Evolutionary conservation across 2,888 invertebrate species (phyloP), one percentile per base, ranked within the genome.

Genomic region (Ichneumoninae sp.): DNA sequence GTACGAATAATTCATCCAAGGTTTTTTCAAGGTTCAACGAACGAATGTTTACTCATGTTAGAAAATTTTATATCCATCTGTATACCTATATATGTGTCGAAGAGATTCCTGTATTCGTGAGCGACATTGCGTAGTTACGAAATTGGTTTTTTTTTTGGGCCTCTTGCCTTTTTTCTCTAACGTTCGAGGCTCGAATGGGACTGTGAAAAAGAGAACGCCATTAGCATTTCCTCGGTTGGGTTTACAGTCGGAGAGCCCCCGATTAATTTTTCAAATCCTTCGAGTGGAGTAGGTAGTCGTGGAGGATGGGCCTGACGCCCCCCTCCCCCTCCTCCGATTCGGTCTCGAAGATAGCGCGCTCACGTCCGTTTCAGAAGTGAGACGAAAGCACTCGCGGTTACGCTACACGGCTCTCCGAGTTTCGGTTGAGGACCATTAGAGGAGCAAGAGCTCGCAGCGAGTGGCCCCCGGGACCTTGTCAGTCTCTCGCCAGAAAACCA

Each of bases 401-500:
- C 76, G 22, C 26, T 33, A 30, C 30, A 62, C 54, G 52, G 65
- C 54, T 22, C 52, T 62, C 69, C 44, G 40, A 40, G 60, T 52
- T 40, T 74, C 72, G 60, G 77, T 75, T 76, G 75, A 70, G 82
- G 62, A 71, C 82, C 68, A 72, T 50, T 80, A 52, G 40, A 75
- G 57, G 79, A 62, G 62, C 62, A 13, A 33, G 62, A 62, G 30
- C 62, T 62, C 30, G 75, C 87, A 87, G 88, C 86, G 88, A 82
- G 85, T 84, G 83, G 81, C 83, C 85, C 83, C 70, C 85, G 81
- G 86, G 84, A 84, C 84, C 88, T 88, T 86, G 87, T 88, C 86
- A 84, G 86, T 86, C 86, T 86, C 71, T 62, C 85, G 76, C 87
- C 88, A 92, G 90, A 93, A 93, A 93, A 93, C 93, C 93, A 93